phyloP scores from a whole-genome alignment of 2,797 vertebrate genomes.

The Hippoglossus hippoglossus region DNA sequence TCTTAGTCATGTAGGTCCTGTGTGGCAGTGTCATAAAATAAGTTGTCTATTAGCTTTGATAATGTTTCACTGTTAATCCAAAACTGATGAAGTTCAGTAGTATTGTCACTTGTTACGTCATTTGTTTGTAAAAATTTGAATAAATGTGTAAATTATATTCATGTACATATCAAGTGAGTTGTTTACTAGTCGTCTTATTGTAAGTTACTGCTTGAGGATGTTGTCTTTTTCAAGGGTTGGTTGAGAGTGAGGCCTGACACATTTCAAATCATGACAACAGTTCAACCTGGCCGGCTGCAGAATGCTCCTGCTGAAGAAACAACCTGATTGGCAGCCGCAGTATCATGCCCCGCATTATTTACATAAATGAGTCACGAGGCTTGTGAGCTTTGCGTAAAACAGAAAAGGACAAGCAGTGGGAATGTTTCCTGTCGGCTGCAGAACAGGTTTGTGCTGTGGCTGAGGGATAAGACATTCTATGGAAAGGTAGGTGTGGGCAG shows the following conservation, averaged over 20 bases:
- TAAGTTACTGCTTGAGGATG: too few species aligned
- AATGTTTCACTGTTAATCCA: constrained; percentile 6
- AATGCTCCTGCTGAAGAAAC: neutral
- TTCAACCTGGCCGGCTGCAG: constrained; percentile 9
- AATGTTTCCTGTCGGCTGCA: constrained; percentile 68
- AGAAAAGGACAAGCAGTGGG: constrained; percentile 28
- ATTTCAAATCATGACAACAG: neutral
- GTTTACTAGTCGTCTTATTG: neutral
- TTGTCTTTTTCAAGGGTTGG: neutral
- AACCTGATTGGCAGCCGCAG: constrained; percentile 40
- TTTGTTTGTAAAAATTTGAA: constrained; percentile 2
- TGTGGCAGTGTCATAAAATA: neutral
- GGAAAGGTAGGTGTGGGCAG: constrained; percentile 45
- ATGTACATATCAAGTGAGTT: neutral
- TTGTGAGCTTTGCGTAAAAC: constrained; percentile 46
- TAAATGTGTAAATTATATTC: neutral
- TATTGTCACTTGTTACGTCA: neutral
- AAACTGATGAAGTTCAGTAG: neutral
- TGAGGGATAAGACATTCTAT: neutral
- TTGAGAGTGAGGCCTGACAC: neutral
- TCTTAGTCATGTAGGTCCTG: neutral
- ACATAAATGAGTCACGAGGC: constrained; percentile 60
- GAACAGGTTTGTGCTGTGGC: constrained; percentile 66
- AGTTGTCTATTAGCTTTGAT: neutral
- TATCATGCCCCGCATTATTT: constrained; percentile 52